Evolutionary conservation across 2,113 vertebrate species (phyloP), one percentile per base, ranked within the genome.

Genomic region (Pao palembangensis): DNA sequence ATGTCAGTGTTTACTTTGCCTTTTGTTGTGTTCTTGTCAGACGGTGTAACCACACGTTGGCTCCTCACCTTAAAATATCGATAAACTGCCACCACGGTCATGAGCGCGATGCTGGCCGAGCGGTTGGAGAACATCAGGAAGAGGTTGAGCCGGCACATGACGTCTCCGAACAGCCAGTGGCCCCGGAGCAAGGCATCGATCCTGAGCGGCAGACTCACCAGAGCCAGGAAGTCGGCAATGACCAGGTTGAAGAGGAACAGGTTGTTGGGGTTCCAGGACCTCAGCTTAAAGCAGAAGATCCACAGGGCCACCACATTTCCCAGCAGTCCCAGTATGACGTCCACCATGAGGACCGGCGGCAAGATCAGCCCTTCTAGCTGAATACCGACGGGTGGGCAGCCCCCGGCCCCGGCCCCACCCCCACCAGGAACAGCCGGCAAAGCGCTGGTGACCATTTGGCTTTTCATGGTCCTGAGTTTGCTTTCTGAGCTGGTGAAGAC

Each of bases 101-200:
- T 88, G 51, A 92, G 87, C 2, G 78, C 81, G 23, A 91, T 88
- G 84, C 91, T 91, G 52, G 85, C 85, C 0, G 90, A 75, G 48
- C 88, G 88, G 75, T 92, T 91, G 54, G 85, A 68, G n/a, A 87
- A 87, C 81, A 91, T 85, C 61, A 89, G 73, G 74, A 91, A 91
- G 49, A 91, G 85, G 69, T 89, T 91, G 55, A 89, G 54, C 3
- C 83, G 76, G 38, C 90, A 91, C 58, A 80, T 0, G 2, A 51
- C 59, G 3, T 82, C 78, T 6, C 86, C 84, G 21, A 88, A 90
- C 41, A 88, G 67, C 88, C 88, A 91, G 73, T 88, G 18, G n/a
- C 89, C 71, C 10, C 73, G 55, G 50, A 89, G 54, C 66, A 87
- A 62, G 68, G 81, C 84, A 5, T 92, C 82, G 14, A 91, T 89